These are phyloP conservation scores for Lamproptera curius DNA, from an alignment of 2,888 invertebrate species.

Conservation along the genomic window DNA sequence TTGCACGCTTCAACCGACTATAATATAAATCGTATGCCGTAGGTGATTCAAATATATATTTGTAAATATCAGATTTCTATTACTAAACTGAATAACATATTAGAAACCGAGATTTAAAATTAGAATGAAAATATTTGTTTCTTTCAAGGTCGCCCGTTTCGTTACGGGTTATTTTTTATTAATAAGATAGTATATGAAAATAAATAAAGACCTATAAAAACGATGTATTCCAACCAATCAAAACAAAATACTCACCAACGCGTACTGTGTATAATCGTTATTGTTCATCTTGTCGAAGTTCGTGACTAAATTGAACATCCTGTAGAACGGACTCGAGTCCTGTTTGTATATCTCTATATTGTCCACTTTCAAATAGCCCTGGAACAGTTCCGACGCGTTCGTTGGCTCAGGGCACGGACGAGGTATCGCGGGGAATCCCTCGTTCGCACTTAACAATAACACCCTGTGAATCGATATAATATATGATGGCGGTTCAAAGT, in stretches of 20 bases:
- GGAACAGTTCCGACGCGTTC: constrained; percentile 50
- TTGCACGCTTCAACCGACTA: too few relatives aligned
- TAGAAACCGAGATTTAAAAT: background rate
- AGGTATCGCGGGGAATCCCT: constrained; percentile 51
- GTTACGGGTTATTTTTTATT: too few relatives aligned
- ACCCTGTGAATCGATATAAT: constrained; percentile 75
- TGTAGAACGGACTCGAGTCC: constrained; percentile 73
- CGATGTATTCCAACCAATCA: too few relatives aligned
- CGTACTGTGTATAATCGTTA: constrained; percentile 84
- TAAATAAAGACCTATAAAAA: background rate
- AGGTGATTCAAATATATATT: too few relatives aligned
- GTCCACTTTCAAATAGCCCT: constrained; percentile 48
- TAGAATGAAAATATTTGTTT: background rate
- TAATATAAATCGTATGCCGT: too few relatives aligned
- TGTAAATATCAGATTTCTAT: too few relatives aligned
- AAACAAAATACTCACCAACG: constrained; percentile 81
- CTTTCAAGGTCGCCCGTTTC: too few relatives aligned
- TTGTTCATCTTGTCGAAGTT: constrained; percentile 83
- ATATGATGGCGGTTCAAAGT: too few relatives aligned
- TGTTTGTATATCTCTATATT: constrained; percentile 55
- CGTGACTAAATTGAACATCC: constrained; percentile 84
- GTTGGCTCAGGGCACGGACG: constrained; percentile 29
- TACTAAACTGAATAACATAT: too few relatives aligned
- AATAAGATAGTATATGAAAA: background rate
- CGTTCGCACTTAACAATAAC: constrained; percentile 71